phyloP scores from a whole-genome alignment of 2,888 invertebrate genomes.

The Dascillus cervinus region DNA sequence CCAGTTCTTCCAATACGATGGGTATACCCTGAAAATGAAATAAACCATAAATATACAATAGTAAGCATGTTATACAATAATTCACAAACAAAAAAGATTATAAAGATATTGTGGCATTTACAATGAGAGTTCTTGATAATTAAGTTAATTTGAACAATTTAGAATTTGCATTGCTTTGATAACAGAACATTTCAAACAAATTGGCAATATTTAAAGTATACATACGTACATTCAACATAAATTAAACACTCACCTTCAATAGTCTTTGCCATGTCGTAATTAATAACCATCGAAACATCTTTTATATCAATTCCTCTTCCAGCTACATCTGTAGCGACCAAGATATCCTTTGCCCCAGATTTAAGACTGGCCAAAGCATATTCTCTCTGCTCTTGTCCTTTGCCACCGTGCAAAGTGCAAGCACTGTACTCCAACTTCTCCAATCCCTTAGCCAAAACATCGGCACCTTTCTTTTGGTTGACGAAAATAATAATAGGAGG shows the following conservation, averaged over 20 bases:
- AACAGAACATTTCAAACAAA: too few relatives aligned
- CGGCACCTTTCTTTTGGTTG: slow-evolving; percentile 99
- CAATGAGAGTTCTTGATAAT: too few relatives aligned
- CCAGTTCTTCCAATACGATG: slow-evolving; percentile 99
- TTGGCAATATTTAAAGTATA: too few relatives aligned
- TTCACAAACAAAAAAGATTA: too few relatives aligned
- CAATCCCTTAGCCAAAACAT: slow-evolving; percentile 92
- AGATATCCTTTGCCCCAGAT: slow-evolving; percentile 90
- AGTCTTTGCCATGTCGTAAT: slow-evolving; percentile 99
- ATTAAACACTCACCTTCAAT: slow-evolving; percentile 66
- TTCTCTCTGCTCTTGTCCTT: slow-evolving; percentile 99
- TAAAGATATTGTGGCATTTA: too few relatives aligned
- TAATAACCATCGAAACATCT: slow-evolving; percentile 97
- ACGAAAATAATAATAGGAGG: slow-evolving; percentile 99
- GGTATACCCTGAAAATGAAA: slow-evolving; percentile 64
- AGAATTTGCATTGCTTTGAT: too few relatives aligned
- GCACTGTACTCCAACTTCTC: slow-evolving; percentile 96
- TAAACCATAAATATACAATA: too few relatives aligned
- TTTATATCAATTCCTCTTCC: slow-evolving; percentile 99
- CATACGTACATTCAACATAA: too few relatives aligned
- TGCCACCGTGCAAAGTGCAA: slow-evolving; percentile 97
- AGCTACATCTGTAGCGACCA: slow-evolving; percentile 99
- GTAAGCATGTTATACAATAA: too few relatives aligned
- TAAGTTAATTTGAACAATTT: too few relatives aligned
- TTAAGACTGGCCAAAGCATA: slow-evolving; percentile 96